phyloP scores from a whole-genome alignment of 2,113 vertebrate genomes.

The Mastomys coucha region DNA sequence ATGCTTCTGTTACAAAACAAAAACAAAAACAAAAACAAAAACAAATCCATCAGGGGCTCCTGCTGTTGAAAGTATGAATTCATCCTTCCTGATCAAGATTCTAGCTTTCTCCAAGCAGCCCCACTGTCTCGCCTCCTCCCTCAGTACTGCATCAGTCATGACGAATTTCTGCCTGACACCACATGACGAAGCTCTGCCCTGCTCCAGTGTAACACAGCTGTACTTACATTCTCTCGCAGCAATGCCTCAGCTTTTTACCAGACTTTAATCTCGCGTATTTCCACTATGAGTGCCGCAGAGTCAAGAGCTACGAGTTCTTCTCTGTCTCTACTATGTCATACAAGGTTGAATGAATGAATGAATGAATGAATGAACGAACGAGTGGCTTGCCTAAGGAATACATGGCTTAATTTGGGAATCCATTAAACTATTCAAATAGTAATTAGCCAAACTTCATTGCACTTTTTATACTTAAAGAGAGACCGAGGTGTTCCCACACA shows the following conservation, averaged over 20 bases:
- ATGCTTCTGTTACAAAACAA: background rate
- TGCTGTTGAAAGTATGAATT: background rate
- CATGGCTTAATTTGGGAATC: background rate
- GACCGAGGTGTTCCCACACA: background rate
- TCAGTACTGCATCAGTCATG: no score
- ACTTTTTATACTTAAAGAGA: background rate
- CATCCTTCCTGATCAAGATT: background rate
- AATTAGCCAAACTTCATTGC: background rate
- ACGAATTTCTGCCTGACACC: background rate
- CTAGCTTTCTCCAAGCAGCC: background rate
- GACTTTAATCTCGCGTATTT: background rate
- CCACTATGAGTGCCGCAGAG: background rate
- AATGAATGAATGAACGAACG: background rate
- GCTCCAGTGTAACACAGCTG: fast-evolving
- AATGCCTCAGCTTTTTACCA: background rate
- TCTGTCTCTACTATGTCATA: background rate
- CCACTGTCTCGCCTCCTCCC: background rate
- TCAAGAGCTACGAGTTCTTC: background rate
- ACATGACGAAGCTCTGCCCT: background rate
- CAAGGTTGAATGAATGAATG: background rate
- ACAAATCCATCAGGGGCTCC: background rate
- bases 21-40: no score
- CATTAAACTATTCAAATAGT: background rate
- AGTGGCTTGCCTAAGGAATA: background rate
- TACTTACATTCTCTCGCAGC: background rate